Base-by-base conservation (phyloP, 2,888 invertebrate genomes). In the Odontothrips loti region DNA sequence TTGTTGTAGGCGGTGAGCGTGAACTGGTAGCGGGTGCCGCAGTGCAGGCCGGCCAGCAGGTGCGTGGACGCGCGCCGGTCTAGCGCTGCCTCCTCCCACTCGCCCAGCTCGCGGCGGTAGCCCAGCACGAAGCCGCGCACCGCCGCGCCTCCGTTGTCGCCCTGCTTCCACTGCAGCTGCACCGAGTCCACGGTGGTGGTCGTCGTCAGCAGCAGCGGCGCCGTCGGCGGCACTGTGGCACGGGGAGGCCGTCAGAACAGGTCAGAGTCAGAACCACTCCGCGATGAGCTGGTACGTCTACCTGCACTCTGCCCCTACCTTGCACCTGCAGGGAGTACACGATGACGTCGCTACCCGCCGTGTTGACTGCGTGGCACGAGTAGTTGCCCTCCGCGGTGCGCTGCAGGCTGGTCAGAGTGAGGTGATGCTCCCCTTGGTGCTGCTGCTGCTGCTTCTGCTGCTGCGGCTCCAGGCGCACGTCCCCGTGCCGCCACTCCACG, bases 201-300 rank as follows among this genome's bases (percentile, higher is more conserved):
- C 78, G 89, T 89, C 1, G 89, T 88, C 9, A 89, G 86, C 2
- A 90, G 86, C 47, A 89, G 87, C 4, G 90, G 89, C 63, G 90
- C 87, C n/a, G 89, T 88, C 11, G 92, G 92, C 3, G 91, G 91
- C 80, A 91, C 92, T 90, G 85, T 82, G 83, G 81, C 82, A 83
- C 84, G 86, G 86, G 51, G 51, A 51, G 51, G n/a, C 48, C 9
- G 27, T 80, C 48, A 47, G 0, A 27, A 43, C 47, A 81, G 43
- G 20, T n/a, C 27, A 27, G 43, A n/a, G n/a, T n/a, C n/a, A n/a
- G n/a, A n/a, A n/a, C n/a, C n/a, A n/a, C n/a, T n/a, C n/a, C n/a
- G n/a, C n/a, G n/a, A n/a, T n/a, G n/a, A n/a, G n/a, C n/a, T n/a
- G n/a, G n/a, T n/a, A n/a, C n/a, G n/a, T n/a, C n/a, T n/a, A n/a